These are phyloP conservation scores for Vidua chalybeata DNA, from an alignment of 2,113 vertebrate species.

Conservation along the genomic window DNA sequence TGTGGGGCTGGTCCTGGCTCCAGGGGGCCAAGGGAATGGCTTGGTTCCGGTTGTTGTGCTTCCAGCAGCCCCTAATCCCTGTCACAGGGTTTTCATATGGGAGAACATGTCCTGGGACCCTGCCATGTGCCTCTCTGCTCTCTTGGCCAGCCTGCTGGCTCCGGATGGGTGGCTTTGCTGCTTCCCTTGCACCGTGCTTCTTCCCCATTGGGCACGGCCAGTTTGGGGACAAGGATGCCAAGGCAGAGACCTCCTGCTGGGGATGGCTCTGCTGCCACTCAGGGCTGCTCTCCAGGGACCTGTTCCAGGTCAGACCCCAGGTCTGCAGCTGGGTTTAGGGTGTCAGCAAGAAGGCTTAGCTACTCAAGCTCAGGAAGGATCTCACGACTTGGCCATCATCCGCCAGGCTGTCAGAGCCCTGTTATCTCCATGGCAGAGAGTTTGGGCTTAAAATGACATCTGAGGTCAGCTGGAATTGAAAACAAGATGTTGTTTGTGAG, in stretches of 20 bases:
- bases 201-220: rapidly evolving
- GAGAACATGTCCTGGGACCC: background rate
- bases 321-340: background rate
- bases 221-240: background rate
- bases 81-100: background rate
- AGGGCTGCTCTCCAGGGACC: background rate
- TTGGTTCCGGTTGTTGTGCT: background rate
- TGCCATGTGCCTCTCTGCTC: background rate
- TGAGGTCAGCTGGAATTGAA: background rate
- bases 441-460: background rate
- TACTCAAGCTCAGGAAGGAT: background rate
- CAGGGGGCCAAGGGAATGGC: background rate
- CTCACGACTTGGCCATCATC: background rate
- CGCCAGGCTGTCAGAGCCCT: background rate
- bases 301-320: background rate
- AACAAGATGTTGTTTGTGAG: background rate
- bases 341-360: background rate
- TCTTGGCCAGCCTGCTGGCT: background rate
- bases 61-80: background rate
- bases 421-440: background rate
- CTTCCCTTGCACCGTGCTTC: rapidly evolving
- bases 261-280: background rate
- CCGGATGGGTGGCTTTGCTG: rapidly evolving
- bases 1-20: background rate
- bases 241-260: background rate